Percentiles rank a stretch among this genome's conserved stretches.
These are phyloP conservation scores for Aphidius ervi DNA, from an alignment of 1,140 invertebrate species.

Conservation along the genomic window DNA sequence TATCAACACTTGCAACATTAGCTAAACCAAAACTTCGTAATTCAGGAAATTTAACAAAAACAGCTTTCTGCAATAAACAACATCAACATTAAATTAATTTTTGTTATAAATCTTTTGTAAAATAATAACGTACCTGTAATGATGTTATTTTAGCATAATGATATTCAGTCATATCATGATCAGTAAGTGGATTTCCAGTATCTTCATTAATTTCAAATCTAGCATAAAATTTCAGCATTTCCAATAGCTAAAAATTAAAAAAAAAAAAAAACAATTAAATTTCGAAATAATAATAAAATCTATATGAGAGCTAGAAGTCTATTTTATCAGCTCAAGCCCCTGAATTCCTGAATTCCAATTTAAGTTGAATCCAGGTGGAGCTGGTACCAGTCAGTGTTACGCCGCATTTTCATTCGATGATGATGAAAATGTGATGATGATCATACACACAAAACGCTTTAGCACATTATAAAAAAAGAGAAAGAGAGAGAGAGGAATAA, in stretches of 20 bases:
- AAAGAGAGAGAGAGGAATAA: not conserved
- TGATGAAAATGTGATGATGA: too few relatives aligned
- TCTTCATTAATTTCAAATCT: slow-evolving; percentile 98
- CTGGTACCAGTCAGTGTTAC: too few relatives aligned
- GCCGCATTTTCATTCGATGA: too few relatives aligned
- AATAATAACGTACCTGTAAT: slow-evolving; percentile 60
- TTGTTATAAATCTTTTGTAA: slow-evolving; percentile 3
- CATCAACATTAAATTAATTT: slow-evolving; percentile 16
- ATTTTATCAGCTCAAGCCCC: too few relatives aligned
- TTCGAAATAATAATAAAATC: too few relatives aligned
- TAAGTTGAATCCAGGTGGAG: too few relatives aligned
- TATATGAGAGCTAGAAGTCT: too few relatives aligned
- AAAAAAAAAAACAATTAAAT: not conserved
- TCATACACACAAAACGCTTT: too few relatives aligned
- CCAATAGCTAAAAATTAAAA: slow-evolving; percentile 71
- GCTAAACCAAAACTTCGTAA: slow-evolving; percentile 82
- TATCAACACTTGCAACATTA: slow-evolving; percentile 93
- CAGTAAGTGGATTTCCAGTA: slow-evolving; percentile 88
- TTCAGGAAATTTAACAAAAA: slow-evolving; percentile 89
- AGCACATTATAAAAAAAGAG: too few relatives aligned
- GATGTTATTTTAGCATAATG: slow-evolving; percentile 91
- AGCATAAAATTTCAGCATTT: slow-evolving; percentile 95
- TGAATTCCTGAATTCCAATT: too few relatives aligned
- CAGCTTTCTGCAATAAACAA: slow-evolving; percentile 70
- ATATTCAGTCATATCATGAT: slow-evolving; percentile 87